These are phyloP conservation scores for Ceratina calcarata DNA, from an alignment of 1,140 invertebrate species.

Conservation along the genomic window DNA sequence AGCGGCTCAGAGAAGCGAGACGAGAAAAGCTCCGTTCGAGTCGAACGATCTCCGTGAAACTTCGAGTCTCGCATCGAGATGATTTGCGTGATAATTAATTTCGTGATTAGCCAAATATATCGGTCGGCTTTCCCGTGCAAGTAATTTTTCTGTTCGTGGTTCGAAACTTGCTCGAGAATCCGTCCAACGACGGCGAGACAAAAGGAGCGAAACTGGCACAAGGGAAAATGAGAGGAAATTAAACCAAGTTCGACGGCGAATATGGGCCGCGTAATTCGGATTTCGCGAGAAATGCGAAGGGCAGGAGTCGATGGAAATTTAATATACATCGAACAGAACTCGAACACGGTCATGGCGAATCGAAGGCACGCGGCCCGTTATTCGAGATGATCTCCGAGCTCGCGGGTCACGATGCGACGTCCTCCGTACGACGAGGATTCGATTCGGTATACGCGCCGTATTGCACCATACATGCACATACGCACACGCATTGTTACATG, in stretches of 20 bases:
- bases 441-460: conserved; percentile 21
- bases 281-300: conserved; percentile 1
- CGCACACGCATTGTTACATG: too few relatives aligned
- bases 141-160: too few relatives aligned
- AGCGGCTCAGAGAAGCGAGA: too few relatives aligned
- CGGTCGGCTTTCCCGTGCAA: too few relatives aligned
- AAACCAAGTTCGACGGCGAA: not conserved
- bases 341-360: conserved; percentile 15
- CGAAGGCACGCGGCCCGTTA: not conserved
- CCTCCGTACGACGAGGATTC: conserved; percentile 8
- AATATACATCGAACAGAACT: conserved; percentile 25
- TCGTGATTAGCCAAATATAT: too few relatives aligned
- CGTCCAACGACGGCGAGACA: not conserved
- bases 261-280: not conserved
- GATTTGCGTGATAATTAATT: not conserved
- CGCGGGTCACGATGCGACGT: not conserved
- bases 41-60: too few relatives aligned
- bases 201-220: not conserved
- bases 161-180: too few relatives aligned
- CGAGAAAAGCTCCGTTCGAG: too few relatives aligned
- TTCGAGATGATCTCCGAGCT: conserved; percentile 11
- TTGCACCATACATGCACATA: too few relatives aligned
- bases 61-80: too few relatives aligned
- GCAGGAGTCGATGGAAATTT: conserved; percentile 1
- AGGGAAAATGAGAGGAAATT: not conserved